phyloP scores from a whole-genome alignment of 2,888 invertebrate genomes.

The Acrobasis suavella region DNA sequence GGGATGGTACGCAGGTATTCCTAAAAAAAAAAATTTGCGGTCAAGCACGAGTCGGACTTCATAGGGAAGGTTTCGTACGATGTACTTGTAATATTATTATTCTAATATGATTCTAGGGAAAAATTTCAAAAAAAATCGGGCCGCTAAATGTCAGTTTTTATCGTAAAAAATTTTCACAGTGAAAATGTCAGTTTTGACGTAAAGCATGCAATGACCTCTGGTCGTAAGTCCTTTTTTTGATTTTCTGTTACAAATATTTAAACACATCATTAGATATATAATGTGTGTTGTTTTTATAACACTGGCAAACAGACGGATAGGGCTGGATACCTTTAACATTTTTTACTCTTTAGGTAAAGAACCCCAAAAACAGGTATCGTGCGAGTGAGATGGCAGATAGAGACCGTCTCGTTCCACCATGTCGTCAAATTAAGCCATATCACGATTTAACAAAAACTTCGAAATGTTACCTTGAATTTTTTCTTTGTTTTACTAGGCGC shows the following conservation, averaged over 20 bases:
- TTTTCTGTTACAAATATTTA: no score
- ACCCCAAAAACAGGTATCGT: slow-evolving; percentile 35
- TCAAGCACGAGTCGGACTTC: slow-evolving; percentile 30
- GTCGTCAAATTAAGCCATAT: slow-evolving; percentile 23
- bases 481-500: slow-evolving; percentile 14
- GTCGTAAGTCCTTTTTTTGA: no score
- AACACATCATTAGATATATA: no score
- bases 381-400: slow-evolving; percentile 28
- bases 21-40: slow-evolving; percentile 36
- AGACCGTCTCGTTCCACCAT: not conserved
- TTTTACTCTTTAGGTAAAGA: slow-evolving; percentile 30
- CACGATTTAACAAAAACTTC: slow-evolving; percentile 17
- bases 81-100: no score
- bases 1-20: slow-evolving; percentile 35
- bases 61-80: no score
- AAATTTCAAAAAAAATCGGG: no score
- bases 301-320: not conserved
- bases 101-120: no score
- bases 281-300: not conserved
- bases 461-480: slow-evolving; percentile 9
- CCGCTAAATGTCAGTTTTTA: no score
- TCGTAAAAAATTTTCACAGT: no score
- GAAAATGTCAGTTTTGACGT: no score
- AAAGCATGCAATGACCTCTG: no score
- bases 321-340: not conserved